These are phyloP conservation scores for Rhabdophis nuchalis DNA, from an alignment of 2,797 vertebrate genomes.

Conservation along the genomic window DNA sequence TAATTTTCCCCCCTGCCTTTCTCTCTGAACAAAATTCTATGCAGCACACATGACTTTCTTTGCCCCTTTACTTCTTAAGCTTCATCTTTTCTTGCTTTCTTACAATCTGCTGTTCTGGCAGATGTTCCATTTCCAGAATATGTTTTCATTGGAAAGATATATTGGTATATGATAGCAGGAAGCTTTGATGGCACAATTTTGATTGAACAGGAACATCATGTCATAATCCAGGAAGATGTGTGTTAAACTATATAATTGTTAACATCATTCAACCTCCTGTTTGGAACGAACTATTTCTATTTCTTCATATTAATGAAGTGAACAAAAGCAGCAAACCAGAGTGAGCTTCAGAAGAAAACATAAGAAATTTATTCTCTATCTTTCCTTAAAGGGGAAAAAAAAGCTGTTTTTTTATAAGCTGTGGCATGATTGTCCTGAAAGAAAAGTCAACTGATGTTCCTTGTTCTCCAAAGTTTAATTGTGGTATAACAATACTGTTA, in stretches of 20 bases:
- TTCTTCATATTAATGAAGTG: conserved; percentile 42
- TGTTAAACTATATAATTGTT: conserved; percentile 47
- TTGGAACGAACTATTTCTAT: conserved; percentile 34
- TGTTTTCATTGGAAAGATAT: conserved; percentile 49
- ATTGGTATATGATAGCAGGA: conserved; percentile 53
- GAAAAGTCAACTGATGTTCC: neutral
- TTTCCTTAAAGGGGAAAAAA: conserved; percentile 32
- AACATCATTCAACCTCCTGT: conserved; percentile 49
- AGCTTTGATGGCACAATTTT: conserved; percentile 42
- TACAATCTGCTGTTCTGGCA: conserved; percentile 54
- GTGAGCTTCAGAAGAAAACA: conserved; percentile 22
- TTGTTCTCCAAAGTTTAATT: neutral
- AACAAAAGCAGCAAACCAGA: conserved; percentile 38
- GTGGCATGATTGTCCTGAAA: neutral
- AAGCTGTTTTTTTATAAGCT: conserved; percentile 2
- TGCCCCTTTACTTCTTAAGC: too few species aligned
- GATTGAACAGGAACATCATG: conserved; percentile 46
- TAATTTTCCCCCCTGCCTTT: neutral
- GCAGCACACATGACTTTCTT: conserved; percentile 17
- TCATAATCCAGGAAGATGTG: conserved; percentile 40
- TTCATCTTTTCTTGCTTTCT: conserved; percentile 34
- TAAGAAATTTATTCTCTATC: conserved; percentile 31
- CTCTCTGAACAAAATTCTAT: conserved; percentile 55
- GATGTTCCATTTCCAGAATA: conserved; percentile 63
- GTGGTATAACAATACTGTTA: neutral